Base-by-base conservation (phyloP, 2,113 vertebrate species). In the Sakesphorus luctuosus region DNA sequence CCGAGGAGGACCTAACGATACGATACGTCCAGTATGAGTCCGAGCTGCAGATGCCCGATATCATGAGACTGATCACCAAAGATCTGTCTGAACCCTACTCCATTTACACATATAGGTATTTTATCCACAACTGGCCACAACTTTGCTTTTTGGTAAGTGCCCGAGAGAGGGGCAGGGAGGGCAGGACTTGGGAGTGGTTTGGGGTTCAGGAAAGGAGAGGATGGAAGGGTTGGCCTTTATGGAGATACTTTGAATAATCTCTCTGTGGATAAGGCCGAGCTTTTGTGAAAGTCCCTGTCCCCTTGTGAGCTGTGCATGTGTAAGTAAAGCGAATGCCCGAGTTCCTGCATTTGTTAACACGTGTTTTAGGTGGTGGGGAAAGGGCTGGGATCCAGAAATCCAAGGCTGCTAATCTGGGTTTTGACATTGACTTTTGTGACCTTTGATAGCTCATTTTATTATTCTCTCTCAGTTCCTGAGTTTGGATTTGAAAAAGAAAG, bases 41-140 rank as follows among this genome's bases (percentile, higher is more conserved):
- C 74, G 99, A 99, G 98, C 98, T 99, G 50, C 99, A 99, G 98
- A 99, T 99, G 99, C 99, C 99, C 93, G 99, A 99, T 98, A 99
- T 99, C 97, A 99, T 99, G 99, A 99, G 99, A 98, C 98, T 99
- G 98, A 99, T 99, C 98, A 99, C 99, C 98, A 99, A 99, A 99
- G 99, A 99, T 99, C 99, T 99, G 98, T 99, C 99, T 95, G 99
- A 99, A 98, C 99, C 99, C 98, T 99, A 99, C 98, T 99, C 99
- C 96, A 99, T 99, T 98, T 99, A 99, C 97, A 99, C 99, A 69
- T 99, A 99, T 98, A 99, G 99, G 98, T 99, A 99, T 99, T 99
- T 99, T 99, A 99, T 99, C 98, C 99, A 99, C 98, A 99, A 99
- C 99, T 99, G 99, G 99, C 99, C 99, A 89, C 99, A 99, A 98